A percentile compares a stretch with the other conserved stretches of the same genome.
These are phyloP conservation scores for Hypsibius dujardini DNA, from an alignment of 1,140 invertebrate species.

Conservation along the genomic window DNA sequence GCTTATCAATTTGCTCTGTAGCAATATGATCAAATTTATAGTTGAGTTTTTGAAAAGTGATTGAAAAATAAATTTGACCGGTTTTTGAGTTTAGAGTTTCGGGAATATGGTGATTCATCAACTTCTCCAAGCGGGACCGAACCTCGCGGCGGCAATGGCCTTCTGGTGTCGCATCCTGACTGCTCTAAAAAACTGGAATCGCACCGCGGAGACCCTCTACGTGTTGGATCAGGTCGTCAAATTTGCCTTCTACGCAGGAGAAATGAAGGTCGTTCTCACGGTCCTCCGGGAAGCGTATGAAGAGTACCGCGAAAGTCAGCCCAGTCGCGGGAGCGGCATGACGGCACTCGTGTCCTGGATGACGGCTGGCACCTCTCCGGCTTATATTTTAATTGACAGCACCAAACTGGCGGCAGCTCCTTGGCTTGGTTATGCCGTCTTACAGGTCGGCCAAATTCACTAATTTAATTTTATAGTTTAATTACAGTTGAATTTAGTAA, in stretches of 20 bases:
- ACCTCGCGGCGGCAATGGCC: neutral
- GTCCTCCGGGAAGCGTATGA: constrained; percentile 1
- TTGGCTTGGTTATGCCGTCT: neutral
- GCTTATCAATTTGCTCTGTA: no score
- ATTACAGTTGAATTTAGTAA: no score
- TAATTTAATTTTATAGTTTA: no score
- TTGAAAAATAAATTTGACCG: no score
- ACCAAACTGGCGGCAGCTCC: neutral
- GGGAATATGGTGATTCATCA: constrained; percentile 14
- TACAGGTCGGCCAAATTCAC: no score
- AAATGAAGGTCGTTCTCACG: neutral
- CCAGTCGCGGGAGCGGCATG: constrained; percentile 2
- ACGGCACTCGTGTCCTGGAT: constrained; percentile 4
- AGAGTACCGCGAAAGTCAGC: neutral
- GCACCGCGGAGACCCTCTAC: neutral
- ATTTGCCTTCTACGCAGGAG: neutral
- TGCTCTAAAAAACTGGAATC: constrained; percentile 8
- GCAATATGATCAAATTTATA: no score
- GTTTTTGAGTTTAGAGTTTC: no score
- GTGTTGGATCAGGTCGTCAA: constrained; percentile 8
- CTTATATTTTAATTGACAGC: neutral
- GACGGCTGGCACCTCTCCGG: neutral
- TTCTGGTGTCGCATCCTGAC: neutral
- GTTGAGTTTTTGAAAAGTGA: no score
- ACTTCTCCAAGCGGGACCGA: neutral